Conservation (phyloP, 1,140 invertebrate genomes). For the Cataglyphis hispanica region DNA sequence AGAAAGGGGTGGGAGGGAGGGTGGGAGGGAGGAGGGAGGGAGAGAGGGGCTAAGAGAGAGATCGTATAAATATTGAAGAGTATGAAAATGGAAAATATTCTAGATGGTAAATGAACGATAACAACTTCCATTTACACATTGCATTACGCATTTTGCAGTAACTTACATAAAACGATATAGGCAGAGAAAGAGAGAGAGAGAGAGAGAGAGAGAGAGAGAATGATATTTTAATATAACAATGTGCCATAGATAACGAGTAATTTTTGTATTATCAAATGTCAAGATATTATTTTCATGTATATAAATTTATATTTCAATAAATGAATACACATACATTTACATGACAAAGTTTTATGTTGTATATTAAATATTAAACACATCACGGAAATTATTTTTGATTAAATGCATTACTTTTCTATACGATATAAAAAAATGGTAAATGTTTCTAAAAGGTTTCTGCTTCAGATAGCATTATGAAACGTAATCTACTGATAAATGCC, state of each 20-base stretch:
- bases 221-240: background rate
- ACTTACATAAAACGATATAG: background rate
- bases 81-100: slow-evolving; percentile 22
- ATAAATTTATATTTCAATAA: slow-evolving; percentile 32
- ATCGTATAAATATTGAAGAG: slow-evolving; percentile 17
- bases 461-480: background rate
- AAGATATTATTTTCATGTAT: background rate
- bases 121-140: background rate
- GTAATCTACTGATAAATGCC: background rate
- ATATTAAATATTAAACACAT: background rate
- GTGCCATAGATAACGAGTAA: background rate
- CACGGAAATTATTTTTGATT: background rate
- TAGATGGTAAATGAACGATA: background rate
- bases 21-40: background rate
- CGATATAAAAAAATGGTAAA: background rate
- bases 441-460: background rate
- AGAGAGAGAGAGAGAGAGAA: background rate
- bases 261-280: background rate
- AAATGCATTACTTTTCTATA: background rate
- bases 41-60: slow-evolving; percentile 15
- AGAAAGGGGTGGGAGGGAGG: background rate
- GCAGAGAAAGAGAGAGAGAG: background rate
- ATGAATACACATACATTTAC: background rate
- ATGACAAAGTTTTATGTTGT: background rate
- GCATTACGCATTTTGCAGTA: background rate